Conservation (phyloP, 2,113 vertebrate species). For the Gadus macrocephalus region DNA sequence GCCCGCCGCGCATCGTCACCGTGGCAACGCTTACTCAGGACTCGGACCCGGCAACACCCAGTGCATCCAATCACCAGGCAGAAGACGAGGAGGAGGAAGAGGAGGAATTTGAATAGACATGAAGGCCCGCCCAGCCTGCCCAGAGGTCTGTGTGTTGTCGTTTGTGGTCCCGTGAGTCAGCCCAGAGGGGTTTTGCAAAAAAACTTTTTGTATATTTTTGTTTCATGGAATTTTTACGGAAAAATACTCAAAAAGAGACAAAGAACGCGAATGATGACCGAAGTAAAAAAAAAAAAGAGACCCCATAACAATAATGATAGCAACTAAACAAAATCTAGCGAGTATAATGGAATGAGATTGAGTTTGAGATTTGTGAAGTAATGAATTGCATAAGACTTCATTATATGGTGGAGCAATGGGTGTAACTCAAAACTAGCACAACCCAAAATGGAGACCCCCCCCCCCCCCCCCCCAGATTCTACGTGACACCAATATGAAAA, state of each 20-base stretch:
- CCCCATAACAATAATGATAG: slow-evolving; percentile 42
- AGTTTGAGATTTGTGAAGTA: slow-evolving; percentile 57
- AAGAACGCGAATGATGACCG: slow-evolving; percentile 42
- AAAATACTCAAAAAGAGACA: slow-evolving; percentile 68
- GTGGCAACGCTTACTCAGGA: slow-evolving; percentile 94
- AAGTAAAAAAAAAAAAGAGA: slow-evolving; percentile 48
- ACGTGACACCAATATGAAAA: slow-evolving; percentile 33
- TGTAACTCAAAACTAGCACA: slow-evolving; percentile 62
- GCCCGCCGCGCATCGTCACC: slow-evolving; percentile 91
- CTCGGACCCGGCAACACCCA: slow-evolving; percentile 94
- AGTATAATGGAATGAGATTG: slow-evolving; percentile 46
- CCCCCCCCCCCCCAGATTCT: slow-evolving; percentile 38
- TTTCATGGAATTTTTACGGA: slow-evolving; percentile 22
- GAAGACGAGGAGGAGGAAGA: slow-evolving; percentile 73
- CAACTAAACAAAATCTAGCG: slow-evolving; percentile 34
- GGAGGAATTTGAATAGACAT: slow-evolving; percentile 68
- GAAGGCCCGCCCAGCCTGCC: slow-evolving; percentile 60
- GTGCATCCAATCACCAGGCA: slow-evolving; percentile 92
- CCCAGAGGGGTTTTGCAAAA: slow-evolving; percentile 28
- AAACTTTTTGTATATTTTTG: slow-evolving; percentile 13
- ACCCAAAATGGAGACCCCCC: slow-evolving; percentile 41
- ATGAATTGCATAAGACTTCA: slow-evolving; percentile 34
- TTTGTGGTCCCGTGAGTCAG: slow-evolving; percentile 46
- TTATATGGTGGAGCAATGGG: slow-evolving; percentile 26
- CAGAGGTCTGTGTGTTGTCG: slow-evolving; percentile 14